Percentiles rank a stretch among this genome's conserved stretches.
Evolutionary conservation across 2,888 invertebrate species (phyloP).

Genomic region (Drosophila nr. fundita): DNA sequence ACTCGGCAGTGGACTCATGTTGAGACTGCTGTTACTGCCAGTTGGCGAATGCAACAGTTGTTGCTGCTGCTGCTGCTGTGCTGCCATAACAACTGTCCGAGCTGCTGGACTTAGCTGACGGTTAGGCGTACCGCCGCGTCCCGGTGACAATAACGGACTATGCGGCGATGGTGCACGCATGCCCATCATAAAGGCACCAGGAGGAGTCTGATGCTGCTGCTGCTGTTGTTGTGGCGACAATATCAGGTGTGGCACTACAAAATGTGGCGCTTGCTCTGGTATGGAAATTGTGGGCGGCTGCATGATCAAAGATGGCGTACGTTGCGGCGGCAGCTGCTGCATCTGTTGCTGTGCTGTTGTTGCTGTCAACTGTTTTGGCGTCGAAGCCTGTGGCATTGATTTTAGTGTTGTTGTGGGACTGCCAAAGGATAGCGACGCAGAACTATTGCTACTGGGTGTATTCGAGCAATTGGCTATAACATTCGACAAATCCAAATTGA

Average conservation of each 20-base stretch:
- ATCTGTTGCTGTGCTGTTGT: slow-evolving; percentile 37
- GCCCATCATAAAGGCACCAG: slow-evolving; percentile 69
- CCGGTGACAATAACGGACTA: slow-evolving; percentile 80
- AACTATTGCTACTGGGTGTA: slow-evolving; percentile 43
- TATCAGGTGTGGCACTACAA: slow-evolving; percentile 81
- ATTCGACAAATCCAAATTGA: slow-evolving; percentile 72
- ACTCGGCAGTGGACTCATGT: slow-evolving; percentile 83
- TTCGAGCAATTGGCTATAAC: slow-evolving; percentile 55
- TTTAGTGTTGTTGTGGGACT: slow-evolving; percentile 68
- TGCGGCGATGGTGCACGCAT: slow-evolving; percentile 83
- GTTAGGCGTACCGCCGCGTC: slow-evolving; percentile 69
- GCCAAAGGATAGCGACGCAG: slow-evolving; percentile 62
- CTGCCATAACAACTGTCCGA: slow-evolving; percentile 26
- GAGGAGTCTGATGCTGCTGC: slow-evolving; percentile 43
- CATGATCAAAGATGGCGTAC: slow-evolving; percentile 85
- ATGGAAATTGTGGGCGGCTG: slow-evolving; percentile 89
- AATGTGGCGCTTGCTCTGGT: slow-evolving; percentile 85
- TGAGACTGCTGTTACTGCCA: slow-evolving; percentile 50
- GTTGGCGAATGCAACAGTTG: slow-evolving; percentile 29
- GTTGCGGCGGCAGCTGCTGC: slow-evolving; percentile 54
- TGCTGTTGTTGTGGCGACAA: slow-evolving; percentile 66
- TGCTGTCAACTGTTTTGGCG: slow-evolving; percentile 68
- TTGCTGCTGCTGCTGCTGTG: slow-evolving; percentile 50
- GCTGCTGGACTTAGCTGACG: slow-evolving; percentile 71
- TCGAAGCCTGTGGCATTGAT: slow-evolving; percentile 62